phyloP scores from a whole-genome alignment of 2,888 invertebrate genomes.

The Tortricodes alternella region DNA sequence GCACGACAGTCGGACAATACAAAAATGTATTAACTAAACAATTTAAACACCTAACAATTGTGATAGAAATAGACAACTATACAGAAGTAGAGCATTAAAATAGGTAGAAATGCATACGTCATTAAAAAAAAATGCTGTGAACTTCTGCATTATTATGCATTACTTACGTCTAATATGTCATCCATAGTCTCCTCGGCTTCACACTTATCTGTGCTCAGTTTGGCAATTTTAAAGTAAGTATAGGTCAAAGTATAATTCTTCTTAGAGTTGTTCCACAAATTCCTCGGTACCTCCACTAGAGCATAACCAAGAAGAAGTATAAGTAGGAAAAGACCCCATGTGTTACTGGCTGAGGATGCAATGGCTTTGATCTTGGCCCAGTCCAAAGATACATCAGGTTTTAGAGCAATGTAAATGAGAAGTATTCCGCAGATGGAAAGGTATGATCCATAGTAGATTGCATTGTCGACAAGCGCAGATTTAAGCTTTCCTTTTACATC shows the following conservation, averaged over 20 bases:
- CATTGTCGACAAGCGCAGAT: conserved; percentile 97
- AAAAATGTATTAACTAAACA: no score
- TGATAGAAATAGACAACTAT: no score
- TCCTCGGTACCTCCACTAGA: conserved; percentile 96
- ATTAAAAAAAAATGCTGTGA: not conserved
- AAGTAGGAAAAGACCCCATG: conserved; percentile 98
- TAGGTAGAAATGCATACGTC: no score
- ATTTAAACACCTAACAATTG: no score
- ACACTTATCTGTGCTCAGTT: conserved; percentile 96
- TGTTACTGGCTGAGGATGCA: conserved; percentile 98
- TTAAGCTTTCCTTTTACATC: conserved; percentile 96
- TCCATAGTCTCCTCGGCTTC: conserved; percentile 99
- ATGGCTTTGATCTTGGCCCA: conserved; percentile 97
- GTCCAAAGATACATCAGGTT: conserved; percentile 94
- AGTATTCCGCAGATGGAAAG: conserved; percentile 96
- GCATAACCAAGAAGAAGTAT: conserved; percentile 96
- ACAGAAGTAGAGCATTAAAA: no score
- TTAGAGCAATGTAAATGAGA: conserved; percentile 95
- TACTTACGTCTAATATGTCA: conserved; percentile 93
- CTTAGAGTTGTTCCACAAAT: conserved; percentile 95
- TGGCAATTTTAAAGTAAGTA: conserved; percentile 96
- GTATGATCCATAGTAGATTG: conserved; percentile 98
- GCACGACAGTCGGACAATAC: no score
- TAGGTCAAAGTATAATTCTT: conserved; percentile 92
- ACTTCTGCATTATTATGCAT: not conserved